Conservation (phyloP, 2,797 vertebrate species). For the Glyptemys insculpta region DNA sequence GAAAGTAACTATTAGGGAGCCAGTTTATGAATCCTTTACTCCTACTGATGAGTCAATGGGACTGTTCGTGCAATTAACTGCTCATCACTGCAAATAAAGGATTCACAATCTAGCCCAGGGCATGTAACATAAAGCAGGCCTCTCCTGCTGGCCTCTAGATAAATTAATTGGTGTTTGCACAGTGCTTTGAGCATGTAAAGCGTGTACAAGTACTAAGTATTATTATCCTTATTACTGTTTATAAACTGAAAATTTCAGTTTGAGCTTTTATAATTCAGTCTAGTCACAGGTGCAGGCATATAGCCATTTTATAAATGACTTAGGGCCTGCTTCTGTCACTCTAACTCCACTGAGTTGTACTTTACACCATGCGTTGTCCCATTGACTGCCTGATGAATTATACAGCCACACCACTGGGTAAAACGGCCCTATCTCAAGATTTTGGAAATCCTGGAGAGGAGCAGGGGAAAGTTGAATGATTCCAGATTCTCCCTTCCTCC, state of each 20-base stretch:
- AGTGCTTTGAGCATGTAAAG: not conserved
- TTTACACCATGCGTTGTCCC: too few species aligned
- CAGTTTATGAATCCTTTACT: not conserved
- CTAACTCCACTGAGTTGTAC: too few species aligned
- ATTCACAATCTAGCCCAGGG: not conserved
- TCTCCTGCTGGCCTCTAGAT: conserved; percentile 1
- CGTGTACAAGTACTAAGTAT: not conserved
- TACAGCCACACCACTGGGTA: too few species aligned
- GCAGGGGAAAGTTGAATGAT: too few species aligned
- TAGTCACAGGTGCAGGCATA: not conserved
- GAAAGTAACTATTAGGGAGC: not conserved
- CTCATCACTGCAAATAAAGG: not conserved
- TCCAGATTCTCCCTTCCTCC: too few species aligned
- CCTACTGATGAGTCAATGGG: not conserved
- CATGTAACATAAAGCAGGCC: not conserved
- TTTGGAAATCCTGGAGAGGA: too few species aligned
- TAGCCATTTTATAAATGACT: not conserved
- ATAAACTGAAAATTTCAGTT: not conserved
- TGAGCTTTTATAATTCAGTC: not conserved
- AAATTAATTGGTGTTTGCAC: conserved; percentile 16
- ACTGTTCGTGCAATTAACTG: not conserved
- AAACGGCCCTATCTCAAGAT: too few species aligned
- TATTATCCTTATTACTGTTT: not conserved
- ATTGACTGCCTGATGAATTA: too few species aligned
- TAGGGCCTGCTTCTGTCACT: not conserved